Evolutionary conservation across 2,888 invertebrate species (phyloP), one percentile per base, ranked within the genome.

Genomic region (Apantesis nais): DNA sequence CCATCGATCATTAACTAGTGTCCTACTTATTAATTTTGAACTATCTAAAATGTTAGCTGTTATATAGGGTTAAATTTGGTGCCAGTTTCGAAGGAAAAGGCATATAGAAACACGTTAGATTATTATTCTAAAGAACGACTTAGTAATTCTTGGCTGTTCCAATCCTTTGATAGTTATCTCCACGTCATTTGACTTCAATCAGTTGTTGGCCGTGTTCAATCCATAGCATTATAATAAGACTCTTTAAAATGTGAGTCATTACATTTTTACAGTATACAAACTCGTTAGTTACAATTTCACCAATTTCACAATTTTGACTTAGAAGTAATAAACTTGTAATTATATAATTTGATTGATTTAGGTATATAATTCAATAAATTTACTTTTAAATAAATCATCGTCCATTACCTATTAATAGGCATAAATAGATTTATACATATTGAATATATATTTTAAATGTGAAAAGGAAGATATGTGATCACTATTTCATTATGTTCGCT

Each of bases 381-480:
- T 75, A 77, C 75, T 81, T 79, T 84, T 72, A 80, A 86, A 85
- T 86, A 85, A 86, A 85, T 82, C 80, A 80, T 84, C 75, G 77
- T 81, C 81, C 75, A 84, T 78, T 87, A 86, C 87, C 82, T 81
- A 82, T 82, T 83, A 76, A 86, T 91, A 90, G 90, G 87, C 89
- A 90, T 90, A 90, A 90, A 88, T 83, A 84, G 70, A 71, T 83
- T 83, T 85, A 84, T 83, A 85, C 16, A 69, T 69, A 60, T 72
- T 80, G 82, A 81, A 84, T 70, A 74, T 76, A 78, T 83, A 79
- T 83, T 85, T 86, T 85, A 81, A 87, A 87, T 88, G 83, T 85
- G 85, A 80, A 88, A 91, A 91, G 87, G 87, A 92, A 93, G 90
- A 92, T 93, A 92, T 93, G 91, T 89, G 84, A 87, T 85, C 83